Evolutionary conservation across 2,113 vertebrate genomes (phyloP), one percentile per base, ranked within the genome.

Genomic region (Irena cyanogastra): DNA sequence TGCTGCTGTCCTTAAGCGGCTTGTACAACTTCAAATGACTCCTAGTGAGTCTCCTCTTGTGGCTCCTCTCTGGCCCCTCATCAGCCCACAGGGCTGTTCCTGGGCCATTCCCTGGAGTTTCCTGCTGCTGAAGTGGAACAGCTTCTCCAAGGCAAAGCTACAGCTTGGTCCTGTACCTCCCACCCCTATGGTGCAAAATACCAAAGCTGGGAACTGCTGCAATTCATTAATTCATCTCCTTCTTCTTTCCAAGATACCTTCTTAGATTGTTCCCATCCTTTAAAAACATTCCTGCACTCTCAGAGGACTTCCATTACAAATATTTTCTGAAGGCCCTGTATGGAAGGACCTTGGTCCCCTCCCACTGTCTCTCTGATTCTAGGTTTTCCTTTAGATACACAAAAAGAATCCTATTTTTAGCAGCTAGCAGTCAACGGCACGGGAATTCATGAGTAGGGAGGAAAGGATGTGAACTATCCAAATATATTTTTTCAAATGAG

Each of bases 381-480:
- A 74, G 75, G 42, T 94, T 90, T 94, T 94, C 85, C 83, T 93
- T 83, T 20, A 83, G 83, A 70, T 57, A 87, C 65, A 83, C 80
- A 87, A 63, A 89, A 88, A 92, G 12, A 19, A 42, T 22, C 63
- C 86, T 93, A 94, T 95, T 95, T 96, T 95, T 96, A 96, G 93
- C 66, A 93, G 56, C 54, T 41, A 50, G 70, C 52, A 71, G 83
- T 77, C 83, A 89, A 64, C 75, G 86, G 63, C 95, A 89, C 33
- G 87, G 83, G 95, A 96, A 95, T 94, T 92, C 75, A 45, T 96
- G 94, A 94, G 93, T 24, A 95, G 82, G 82, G 87, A 96, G 92
- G 90, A 96, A 97, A 96, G 92, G 94, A 95, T 97, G 93, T 70
- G 47, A 95, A 92, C 68, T 90, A 94, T 96, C 71, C 90, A 81